These are phyloP conservation scores for Thumatha senex DNA, from an alignment of 2,888 invertebrate species.

Conservation along the genomic window DNA sequence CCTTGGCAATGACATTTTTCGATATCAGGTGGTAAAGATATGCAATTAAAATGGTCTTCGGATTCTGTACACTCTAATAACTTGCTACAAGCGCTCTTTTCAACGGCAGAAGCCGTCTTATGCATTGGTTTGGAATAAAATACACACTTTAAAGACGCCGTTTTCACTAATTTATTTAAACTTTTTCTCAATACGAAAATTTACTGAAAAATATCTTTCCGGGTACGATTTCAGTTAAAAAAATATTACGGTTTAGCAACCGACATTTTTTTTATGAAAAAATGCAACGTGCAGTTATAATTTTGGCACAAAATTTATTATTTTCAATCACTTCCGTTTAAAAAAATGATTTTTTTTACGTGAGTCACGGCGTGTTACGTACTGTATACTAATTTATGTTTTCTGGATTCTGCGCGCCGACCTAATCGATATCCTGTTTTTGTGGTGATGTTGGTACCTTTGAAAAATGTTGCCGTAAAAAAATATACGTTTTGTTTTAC, in stretches of 20 bases:
- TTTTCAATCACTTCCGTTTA: slow-evolving; percentile 15
- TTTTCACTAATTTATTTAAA: slow-evolving; percentile 54
- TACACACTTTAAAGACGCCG: slow-evolving; percentile 55
- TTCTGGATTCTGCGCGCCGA: slow-evolving; percentile 27
- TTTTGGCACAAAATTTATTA: slow-evolving; percentile 9
- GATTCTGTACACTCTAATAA: slow-evolving; percentile 69
- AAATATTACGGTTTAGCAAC: slow-evolving; percentile 21
- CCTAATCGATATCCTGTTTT: slow-evolving; percentile 24
- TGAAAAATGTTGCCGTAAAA: neutral
- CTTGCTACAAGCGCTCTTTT: slow-evolving; percentile 43
- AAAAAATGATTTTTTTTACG: slow-evolving; percentile 12
- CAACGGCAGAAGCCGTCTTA: slow-evolving; percentile 66
- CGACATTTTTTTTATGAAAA: slow-evolving; percentile 24
- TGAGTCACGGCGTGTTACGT: neutral
- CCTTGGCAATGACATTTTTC: slow-evolving; percentile 84
- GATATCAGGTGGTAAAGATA: slow-evolving; percentile 70
- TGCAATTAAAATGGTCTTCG: slow-evolving; percentile 65
- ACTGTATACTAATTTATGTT: slow-evolving; percentile 2
- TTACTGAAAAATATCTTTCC: slow-evolving; percentile 3
- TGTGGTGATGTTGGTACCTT: neutral
- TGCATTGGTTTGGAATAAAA: slow-evolving; percentile 64
- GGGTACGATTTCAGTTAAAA: neutral
- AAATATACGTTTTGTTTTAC: neutral
- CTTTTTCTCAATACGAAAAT: slow-evolving; percentile 34
- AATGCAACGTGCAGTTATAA: neutral